Percentiles rank a stretch among this genome's conserved stretches.
Evolutionary conservation across 2,797 vertebrate genomes (phyloP).

Genomic region (Brachyalestes nurse): DNA sequence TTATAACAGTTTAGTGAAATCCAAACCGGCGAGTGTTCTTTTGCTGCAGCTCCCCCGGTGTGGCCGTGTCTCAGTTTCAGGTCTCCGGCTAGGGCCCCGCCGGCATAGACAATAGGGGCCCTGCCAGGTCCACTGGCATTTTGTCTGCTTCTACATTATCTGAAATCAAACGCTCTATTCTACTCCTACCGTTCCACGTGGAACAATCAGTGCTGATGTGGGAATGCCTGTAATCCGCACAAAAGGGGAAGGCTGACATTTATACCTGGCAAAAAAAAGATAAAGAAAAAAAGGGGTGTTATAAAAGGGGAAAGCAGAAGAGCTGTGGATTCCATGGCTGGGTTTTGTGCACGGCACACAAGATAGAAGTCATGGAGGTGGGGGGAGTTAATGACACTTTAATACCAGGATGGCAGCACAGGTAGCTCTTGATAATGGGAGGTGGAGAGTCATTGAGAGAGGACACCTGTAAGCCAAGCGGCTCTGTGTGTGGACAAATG

Average conservation of each 20-base stretch:
- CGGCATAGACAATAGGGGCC: constrained; percentile 71
- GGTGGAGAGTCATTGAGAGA: constrained; percentile 73
- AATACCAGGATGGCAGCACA: constrained; percentile 76
- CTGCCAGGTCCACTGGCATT: constrained; percentile 73
- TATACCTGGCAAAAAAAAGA: constrained; percentile 72
- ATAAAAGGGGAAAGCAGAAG: constrained; percentile 66
- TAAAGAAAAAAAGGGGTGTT: constrained; percentile 51
- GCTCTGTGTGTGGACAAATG: constrained; percentile 75
- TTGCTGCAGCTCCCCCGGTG: constrained; percentile 61
- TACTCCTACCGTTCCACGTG: constrained; percentile 75
- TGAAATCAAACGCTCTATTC: constrained; percentile 84
- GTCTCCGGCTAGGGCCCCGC: constrained; percentile 65
- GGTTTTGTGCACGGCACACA: constrained; percentile 74
- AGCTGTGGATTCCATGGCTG: constrained; percentile 72
- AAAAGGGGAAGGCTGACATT: constrained; percentile 81
- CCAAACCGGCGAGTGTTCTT: constrained; percentile 71
- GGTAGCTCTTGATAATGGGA: constrained; percentile 75
- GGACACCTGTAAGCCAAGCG: constrained; percentile 77
- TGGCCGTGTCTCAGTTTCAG: constrained; percentile 72
- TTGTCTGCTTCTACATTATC: constrained; percentile 80
- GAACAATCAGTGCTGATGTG: constrained; percentile 80
- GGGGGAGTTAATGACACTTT: constrained; percentile 79
- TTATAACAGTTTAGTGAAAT: constrained; percentile 76
- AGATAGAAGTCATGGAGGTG: constrained; percentile 57
- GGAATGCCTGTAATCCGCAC: constrained; percentile 79